Base-by-base conservation (phyloP, 1,140 invertebrate species). In the Lucilia cuprina region DNA sequence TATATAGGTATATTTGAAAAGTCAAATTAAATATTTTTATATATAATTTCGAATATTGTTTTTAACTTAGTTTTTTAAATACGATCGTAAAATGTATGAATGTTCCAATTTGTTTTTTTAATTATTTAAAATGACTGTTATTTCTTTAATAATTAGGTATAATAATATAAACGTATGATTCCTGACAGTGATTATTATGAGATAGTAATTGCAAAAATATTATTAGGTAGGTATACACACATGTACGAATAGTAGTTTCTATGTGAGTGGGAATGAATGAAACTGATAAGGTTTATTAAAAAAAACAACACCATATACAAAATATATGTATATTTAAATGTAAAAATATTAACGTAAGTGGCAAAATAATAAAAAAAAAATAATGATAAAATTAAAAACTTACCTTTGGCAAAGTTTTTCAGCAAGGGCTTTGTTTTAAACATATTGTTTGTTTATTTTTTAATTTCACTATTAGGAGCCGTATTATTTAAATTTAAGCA, bases 371-470 rank as follows among this genome's bases (percentile, higher is more conserved):
- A 5, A 35, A 70, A 0, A 60, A 30, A 34, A 34, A 65, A 21
- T 9, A 50, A 34, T 34, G 35, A n/a, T 8, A 41, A 75, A 55
- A 74, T 50, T 30, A 25, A 21, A 19, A 5, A 41, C 49, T 89
- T 88, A 90, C 89, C 88, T 88, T 87, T 89, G 13, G 86, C 85
- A 85, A 88, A 87, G 82, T 87, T 86, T 82, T 88, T 86, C 41
- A 88, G 77, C 78, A 90, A 85, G 78, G 87, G 86, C 84, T 86
- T 89, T 82, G 88, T 87, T 83, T 90, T 89, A 49, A 90, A 89
- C 89, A 90, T 90, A 82, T 82, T 87, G 65, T 21, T 70, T 19
- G 21, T 21, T 7, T 9, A 70, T 7, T 21, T 10, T 41, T 21
- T 7, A 0, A 70, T 7, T 10, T 10, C 7, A 2, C 21, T 21